A percentile compares a stretch with the other conserved stretches of the same genome.
Evolutionary conservation across 1,140 invertebrate genomes (phyloP).

Genomic region (Zaprionus kolodkinae): DNA sequence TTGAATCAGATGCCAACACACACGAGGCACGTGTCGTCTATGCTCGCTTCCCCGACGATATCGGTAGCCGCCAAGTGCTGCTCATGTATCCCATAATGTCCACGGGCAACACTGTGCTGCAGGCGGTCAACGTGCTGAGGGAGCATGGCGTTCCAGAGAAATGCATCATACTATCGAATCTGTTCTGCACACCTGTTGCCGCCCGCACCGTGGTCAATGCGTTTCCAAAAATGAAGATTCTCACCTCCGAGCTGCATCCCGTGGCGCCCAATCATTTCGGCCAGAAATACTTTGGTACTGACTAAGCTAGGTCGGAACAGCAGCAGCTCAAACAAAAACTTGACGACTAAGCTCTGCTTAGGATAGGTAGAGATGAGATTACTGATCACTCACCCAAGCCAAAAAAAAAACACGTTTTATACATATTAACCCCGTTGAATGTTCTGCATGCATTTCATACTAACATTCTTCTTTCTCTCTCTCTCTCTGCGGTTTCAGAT

Average conservation of each 20-base stretch:
- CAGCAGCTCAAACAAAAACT: constrained; percentile 44
- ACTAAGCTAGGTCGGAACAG: constrained; percentile 86
- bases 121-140: constrained; percentile 95
- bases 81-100: constrained; percentile 99
- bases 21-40: constrained; percentile 98
- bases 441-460: constrained; percentile 6
- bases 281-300: constrained; percentile 99
- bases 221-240: constrained; percentile 96
- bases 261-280: constrained; percentile 99
- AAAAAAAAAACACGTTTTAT: constrained; percentile 20
- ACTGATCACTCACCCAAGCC: constrained; percentile 21
- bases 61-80: constrained; percentile 94
- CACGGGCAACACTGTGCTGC: constrained; percentile 96
- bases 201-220: constrained; percentile 93
- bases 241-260: constrained; percentile 97
- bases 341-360: constrained; percentile 78
- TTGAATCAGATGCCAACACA: constrained; percentile 98
- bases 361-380: constrained; percentile 67
- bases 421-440: constrained; percentile 6
- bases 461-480: constrained; percentile 33
- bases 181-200: constrained; percentile 97
- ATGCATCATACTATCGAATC: constrained; percentile 97
- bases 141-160: constrained; percentile 97
- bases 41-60: constrained; percentile 98
- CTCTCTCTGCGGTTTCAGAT: constrained; percentile 48